Conservation (phyloP, 2,113 vertebrate genomes). For the Rhea americana region DNA sequence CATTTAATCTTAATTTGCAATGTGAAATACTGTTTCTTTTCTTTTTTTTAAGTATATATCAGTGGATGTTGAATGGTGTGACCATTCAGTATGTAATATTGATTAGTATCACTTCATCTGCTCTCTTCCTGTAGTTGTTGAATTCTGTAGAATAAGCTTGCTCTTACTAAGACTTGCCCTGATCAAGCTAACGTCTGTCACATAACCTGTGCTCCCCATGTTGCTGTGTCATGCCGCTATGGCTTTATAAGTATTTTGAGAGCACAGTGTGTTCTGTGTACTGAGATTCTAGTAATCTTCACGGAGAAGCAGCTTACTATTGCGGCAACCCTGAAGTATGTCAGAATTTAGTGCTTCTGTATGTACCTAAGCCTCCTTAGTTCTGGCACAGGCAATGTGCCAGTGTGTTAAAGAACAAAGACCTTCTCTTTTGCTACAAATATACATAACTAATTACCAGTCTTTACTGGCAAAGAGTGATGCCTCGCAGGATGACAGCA, state of each 20-base stretch:
- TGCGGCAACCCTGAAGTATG: background rate
- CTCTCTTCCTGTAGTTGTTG: background rate
- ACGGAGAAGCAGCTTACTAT: background rate
- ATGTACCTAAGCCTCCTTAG: background rate
- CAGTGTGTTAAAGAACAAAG: background rate
- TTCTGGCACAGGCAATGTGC: background rate
- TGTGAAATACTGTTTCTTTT: background rate
- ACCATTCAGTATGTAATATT: background rate
- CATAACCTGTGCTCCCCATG: background rate
- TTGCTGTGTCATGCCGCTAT: background rate
- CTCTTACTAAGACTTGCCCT: background rate
- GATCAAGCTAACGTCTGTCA: background rate
- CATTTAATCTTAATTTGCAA: background rate
- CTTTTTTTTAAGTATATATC: background rate
- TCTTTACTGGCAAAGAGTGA: background rate
- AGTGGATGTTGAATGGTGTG: background rate
- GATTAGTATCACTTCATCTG: background rate
- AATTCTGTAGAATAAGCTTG: background rate
- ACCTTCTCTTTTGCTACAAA: background rate
- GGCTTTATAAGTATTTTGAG: fast-evolving
- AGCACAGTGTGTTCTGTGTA: background rate
- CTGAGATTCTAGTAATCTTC: background rate
- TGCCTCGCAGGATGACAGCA: background rate
- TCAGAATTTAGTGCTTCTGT: background rate
- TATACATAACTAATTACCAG: background rate